Evolutionary conservation across 2,113 vertebrate genomes (phyloP).

Genomic region (Promerops cafer): DNA sequence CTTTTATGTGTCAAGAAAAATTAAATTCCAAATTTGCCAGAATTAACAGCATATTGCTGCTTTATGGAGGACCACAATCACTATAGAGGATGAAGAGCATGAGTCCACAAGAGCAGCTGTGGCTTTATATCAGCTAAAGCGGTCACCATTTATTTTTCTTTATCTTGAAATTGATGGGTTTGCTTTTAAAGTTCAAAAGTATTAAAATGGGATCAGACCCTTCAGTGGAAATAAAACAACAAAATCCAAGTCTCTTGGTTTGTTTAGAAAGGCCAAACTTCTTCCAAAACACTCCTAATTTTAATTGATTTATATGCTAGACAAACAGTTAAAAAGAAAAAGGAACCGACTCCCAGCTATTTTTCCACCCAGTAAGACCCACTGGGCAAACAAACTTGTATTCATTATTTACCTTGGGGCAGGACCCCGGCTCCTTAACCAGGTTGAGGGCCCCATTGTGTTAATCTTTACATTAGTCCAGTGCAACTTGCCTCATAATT

Average conservation of each 20-base stretch:
- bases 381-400: neutral
- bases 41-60: neutral
- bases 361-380: neutral
- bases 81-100: neutral
- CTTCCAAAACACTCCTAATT: neutral
- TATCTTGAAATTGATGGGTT: neutral
- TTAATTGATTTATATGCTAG: neutral
- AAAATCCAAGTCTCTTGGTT: neutral
- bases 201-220: neutral
- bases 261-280: neutral
- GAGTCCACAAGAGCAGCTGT: neutral
- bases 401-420: conserved; percentile 2
- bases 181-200: neutral
- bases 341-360: neutral
- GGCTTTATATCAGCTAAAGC: neutral
- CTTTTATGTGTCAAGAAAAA: neutral
- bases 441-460: conserved; percentile 3
- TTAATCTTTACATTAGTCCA: conserved; percentile 7
- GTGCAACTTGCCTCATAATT: neutral
- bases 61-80: neutral
- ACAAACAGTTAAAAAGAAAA: neutral
- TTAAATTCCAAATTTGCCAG: neutral
- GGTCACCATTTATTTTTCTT: neutral
- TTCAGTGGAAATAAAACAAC: neutral
- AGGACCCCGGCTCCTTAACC: neutral